Base-by-base conservation (phyloP, 2,113 vertebrate genomes). In the Burhinus oedicnemus region DNA sequence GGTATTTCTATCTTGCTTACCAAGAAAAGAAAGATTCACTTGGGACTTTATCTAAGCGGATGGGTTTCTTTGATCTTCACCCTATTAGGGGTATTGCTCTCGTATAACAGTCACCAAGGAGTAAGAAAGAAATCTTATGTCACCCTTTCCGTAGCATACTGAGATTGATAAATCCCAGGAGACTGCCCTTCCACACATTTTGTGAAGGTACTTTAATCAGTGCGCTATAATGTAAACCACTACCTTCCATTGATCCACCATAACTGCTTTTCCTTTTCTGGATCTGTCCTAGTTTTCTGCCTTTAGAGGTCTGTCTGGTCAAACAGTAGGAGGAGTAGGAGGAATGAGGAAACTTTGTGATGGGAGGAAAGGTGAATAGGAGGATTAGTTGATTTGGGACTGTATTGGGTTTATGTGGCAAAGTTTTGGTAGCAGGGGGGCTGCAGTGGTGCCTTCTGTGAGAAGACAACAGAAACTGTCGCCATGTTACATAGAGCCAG, bases 401-500 rank as follows among this genome's bases (percentile, higher is more conserved):
- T 61, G 7, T 17, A 26, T 25, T 25, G 6, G 7, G 11, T 29
- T 52, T 74, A 34, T 18, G n/a, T 47, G 29, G 40, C 62, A 52
- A 89, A 25, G 38, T 38, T 68, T 51, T 51, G 26, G 36, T 15
- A 58, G n/a, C 4, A 13, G 2, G 9, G 19, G 55, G 38, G 27
- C 10, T 77, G 11, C 10, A 18, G 15, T 30, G 30, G 9, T 62
- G 16, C 11, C 8, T n/a, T 57, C 55, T 49, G 9, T 78, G 26
- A 64, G n/a, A 70, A 47, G 30, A 36, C 14, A 58, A 11, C 20
- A 29, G 61, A 52, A 83, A 11, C 9, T 83, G 61, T 6, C 15
- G 16, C 18, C 2, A 8, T 36, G 14, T 60, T 6, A 3, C 6
- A 40, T 4, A 19, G 1, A 60, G 7, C 1, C 9, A 25, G 5